Conservation (phyloP, 2,888 invertebrate genomes). For the Choreutis nemorana region DNA sequence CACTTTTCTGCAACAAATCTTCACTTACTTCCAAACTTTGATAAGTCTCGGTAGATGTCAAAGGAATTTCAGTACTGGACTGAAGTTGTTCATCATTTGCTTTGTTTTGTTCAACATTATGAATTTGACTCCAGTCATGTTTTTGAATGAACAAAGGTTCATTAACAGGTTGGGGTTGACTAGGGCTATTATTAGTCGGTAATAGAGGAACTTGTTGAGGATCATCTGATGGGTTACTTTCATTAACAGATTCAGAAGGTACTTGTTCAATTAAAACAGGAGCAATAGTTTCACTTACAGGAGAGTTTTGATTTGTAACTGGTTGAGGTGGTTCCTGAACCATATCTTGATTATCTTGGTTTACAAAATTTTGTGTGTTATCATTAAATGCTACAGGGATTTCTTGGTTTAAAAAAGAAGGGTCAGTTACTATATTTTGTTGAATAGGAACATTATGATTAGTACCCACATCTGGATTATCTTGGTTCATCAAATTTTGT, state of each 20-base stretch:
- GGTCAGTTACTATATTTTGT: background rate
- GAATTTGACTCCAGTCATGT: too few species aligned
- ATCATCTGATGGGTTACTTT: constrained; percentile 14
- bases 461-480: too few species aligned
- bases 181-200: too few species aligned
- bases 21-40: too few species aligned
- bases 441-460: background rate
- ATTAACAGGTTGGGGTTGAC: too few species aligned
- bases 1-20: background rate
- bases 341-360: background rate
- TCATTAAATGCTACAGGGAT: constrained; percentile 2
- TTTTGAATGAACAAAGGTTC: too few species aligned
- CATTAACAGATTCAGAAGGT: background rate
- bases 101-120: too few species aligned
- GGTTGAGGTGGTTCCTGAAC: background rate
- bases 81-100: too few species aligned
- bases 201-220: constrained; percentile 14
- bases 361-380: background rate
- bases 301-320: background rate
- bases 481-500: too few species aligned
- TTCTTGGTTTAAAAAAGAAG: constrained; percentile 4
- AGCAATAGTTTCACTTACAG: background rate
- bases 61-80: too few species aligned
- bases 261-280: background rate
- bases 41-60: too few species aligned